Evolutionary conservation across 2,888 invertebrate species (phyloP).

Genomic region (Rhagophthalmus giganteus): DNA sequence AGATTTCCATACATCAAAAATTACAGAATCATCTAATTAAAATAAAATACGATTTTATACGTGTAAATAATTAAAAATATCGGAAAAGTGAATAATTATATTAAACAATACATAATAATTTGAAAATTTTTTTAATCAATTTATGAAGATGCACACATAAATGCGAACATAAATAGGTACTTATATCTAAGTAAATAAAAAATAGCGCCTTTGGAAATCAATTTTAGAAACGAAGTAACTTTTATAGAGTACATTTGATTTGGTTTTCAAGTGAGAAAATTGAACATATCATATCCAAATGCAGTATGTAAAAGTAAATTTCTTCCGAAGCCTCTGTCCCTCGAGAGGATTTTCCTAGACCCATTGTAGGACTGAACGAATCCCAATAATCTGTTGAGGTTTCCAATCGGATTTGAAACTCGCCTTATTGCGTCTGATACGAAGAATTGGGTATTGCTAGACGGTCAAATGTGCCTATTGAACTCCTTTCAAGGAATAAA

Average conservation of each 20-base stretch:
- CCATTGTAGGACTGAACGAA: slow-evolving; percentile 43
- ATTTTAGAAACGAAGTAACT: no score
- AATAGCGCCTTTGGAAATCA: no score
- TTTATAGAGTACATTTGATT: not conserved
- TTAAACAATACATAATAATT: no score
- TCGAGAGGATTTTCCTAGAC: slow-evolving; percentile 43
- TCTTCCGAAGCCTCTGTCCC: slow-evolving; percentile 37
- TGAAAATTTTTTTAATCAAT: no score
- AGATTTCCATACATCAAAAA: no score
- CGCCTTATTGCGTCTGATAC: slow-evolving; percentile 49
- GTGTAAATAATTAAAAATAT: no score
- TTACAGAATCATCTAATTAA: no score
- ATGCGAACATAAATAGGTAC: no score
- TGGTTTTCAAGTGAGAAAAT: not conserved
- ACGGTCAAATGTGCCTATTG: slow-evolving; percentile 28
- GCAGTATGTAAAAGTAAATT: slow-evolving; percentile 24
- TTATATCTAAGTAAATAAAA: no score
- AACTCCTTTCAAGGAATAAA: slow-evolving; percentile 9
- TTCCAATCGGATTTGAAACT: slow-evolving; percentile 49
- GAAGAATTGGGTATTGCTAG: slow-evolving; percentile 34
- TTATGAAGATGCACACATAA: no score
- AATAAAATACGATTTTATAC: no score
- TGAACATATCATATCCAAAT: slow-evolving; percentile 2
- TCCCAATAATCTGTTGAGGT: slow-evolving; percentile 51
- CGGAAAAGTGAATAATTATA: no score